A percentile compares a stretch with the other conserved stretches of the same genome.
Conservation (phyloP, 1,140 invertebrate species). For the Leptinotarsa defecta region DNA sequence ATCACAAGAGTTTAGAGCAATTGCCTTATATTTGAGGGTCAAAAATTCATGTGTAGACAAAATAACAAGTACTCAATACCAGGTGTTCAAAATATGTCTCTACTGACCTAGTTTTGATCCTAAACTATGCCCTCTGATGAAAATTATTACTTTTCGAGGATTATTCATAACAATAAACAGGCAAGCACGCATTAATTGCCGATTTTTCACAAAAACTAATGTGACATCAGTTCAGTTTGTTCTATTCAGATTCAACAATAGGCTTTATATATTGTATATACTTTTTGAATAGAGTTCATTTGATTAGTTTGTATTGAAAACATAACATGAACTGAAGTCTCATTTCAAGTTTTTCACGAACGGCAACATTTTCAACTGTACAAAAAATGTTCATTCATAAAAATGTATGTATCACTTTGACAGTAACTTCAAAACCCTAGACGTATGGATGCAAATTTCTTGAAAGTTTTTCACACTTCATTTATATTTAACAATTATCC, state of each 20-base stretch:
- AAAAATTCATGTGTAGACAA: conserved; percentile 27
- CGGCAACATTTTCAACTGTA: conserved; percentile 24
- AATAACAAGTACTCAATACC: conserved; percentile 12
- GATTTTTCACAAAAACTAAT: background rate
- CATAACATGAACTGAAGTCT: background rate
- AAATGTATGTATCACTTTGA: conserved; percentile 34
- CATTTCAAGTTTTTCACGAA: background rate
- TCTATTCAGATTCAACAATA: background rate
- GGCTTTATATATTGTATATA: background rate
- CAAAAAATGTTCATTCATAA: conserved; percentile 31
- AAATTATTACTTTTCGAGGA: conserved; percentile 17
- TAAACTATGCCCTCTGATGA: conserved; percentile 5
- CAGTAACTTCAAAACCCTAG: conserved; percentile 17
- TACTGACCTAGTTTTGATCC: conserved; percentile 17
- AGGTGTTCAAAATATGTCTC: conserved; percentile 1
- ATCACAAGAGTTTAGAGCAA: too few species aligned
- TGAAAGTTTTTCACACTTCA: conserved; percentile 32
- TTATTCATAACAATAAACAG: conserved; percentile 32
- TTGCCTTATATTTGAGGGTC: conserved; percentile 15
- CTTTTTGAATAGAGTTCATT: background rate
- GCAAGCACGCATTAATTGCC: conserved; percentile 30
- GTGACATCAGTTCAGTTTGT: background rate
- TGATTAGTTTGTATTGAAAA: background rate
- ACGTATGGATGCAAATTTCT: conserved; percentile 13
- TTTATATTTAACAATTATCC: conserved; percentile 17